phyloP scores from a whole-genome alignment of 2,888 invertebrate genomes.

The Melinaea marsaeus region DNA sequence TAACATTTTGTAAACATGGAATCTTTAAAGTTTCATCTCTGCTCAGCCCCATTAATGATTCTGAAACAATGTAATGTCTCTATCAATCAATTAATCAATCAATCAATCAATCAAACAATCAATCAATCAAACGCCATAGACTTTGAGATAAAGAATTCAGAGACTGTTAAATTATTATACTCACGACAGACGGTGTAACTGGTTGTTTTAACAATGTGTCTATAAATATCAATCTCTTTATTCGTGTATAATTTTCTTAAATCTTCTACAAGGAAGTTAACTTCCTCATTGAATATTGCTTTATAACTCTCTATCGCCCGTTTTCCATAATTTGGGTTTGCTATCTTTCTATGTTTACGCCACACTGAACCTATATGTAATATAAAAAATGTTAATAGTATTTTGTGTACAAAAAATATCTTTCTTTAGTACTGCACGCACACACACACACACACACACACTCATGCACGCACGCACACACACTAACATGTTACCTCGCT shows the following conservation, averaged over 20 bases:
- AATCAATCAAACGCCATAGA: no score
- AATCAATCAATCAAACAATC: neutral
- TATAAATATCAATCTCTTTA: slow-evolving; percentile 45
- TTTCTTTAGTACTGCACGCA: neutral
- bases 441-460: no score
- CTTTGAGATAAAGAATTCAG: neutral
- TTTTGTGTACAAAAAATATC: neutral
- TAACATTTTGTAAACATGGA: slow-evolving; percentile 49
- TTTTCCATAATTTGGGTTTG: slow-evolving; percentile 57
- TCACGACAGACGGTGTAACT: slow-evolving; percentile 60
- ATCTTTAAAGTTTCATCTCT: slow-evolving; percentile 50
- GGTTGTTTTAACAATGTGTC: slow-evolving; percentile 48
- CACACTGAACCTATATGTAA: slow-evolving; percentile 48
- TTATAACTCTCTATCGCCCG: slow-evolving; percentile 52
- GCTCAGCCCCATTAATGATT: slow-evolving; percentile 57
- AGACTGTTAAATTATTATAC: slow-evolving; percentile 32
- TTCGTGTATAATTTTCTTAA: slow-evolving; percentile 32
- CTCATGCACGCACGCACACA: no score
- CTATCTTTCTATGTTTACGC: slow-evolving; percentile 62
- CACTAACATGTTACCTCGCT: no score
- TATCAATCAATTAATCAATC: neutral
- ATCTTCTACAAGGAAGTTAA: slow-evolving; percentile 41
- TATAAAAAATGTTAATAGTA: neutral
- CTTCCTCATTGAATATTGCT: slow-evolving; percentile 50
- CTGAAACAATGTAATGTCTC: slow-evolving; percentile 41